Base-by-base conservation (phyloP, 2,888 invertebrate species). In the Sinelater perroti region DNA sequence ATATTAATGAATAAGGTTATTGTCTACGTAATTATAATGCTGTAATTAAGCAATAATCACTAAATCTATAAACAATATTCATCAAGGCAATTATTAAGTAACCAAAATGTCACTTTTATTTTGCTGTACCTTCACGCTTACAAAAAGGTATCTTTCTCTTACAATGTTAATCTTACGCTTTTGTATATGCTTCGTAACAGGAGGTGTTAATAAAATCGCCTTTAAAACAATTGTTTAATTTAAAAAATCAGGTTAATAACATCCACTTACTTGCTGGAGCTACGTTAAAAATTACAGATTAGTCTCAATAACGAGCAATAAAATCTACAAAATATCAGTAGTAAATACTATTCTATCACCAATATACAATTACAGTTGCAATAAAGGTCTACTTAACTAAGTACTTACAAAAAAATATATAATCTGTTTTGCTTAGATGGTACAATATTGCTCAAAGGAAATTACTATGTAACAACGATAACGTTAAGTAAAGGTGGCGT, bases 311-410 rank as follows among this genome's bases (percentile, higher is more conserved):
- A 40, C 40, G 24, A 16, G 3, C 40, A 40, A 40, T 40, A 40
- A 14, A 38, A 38, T 38, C 20, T 38, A 38, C 38, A 38, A 38
- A 51, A 51, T 40, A 38, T 50, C 26, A 20, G 36, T 40, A 40
- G 28, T 24, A 52, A 52, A 52, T 44, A 33, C 42, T 52, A 51
- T 20, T 17, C 51, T 51, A 51, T 51, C 51, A 51, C 52, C 52
- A 42, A 33, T 24, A 24, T 21, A 52, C 21, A 17, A 35, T 40
- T 51, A n/a, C n/a, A 31, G 2, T 45, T 38, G 26, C 35, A n/a
- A 13, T 20, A n/a, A 33, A 46, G 24, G 17, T 4, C 14, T 51
- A 38, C 10, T 35, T 6, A 17, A 6, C 11, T 6, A 8, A n/a
- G 13, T 36, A 30, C 16, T 17, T 45, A 36, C 26, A 45, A 53